Base-by-base conservation (phyloP, 2,113 vertebrate genomes). In the Apodemus sylvaticus region DNA sequence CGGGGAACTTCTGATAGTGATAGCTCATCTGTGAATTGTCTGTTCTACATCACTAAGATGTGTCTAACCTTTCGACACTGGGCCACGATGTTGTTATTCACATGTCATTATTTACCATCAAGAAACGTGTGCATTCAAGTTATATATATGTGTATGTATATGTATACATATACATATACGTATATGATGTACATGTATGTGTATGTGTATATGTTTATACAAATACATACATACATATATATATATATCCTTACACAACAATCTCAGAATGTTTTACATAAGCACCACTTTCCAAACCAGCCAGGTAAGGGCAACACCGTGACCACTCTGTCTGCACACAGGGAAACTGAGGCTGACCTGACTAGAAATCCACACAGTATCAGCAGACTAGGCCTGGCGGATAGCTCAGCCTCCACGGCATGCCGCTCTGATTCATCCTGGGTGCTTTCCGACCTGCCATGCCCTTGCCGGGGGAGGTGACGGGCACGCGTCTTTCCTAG, bases 381-480 rank as follows among this genome's bases (percentile, higher is more conserved):
- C 48, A 10, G n/a, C 24, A 58, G 13, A 31, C 60, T 42, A 36
- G 66, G 13, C 22, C 11, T 85, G 55, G n/a, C 51, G 2, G 0
- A 0, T 12, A 20, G 29, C 45, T 77, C 11, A 17, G 29, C 58
- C 74, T 53, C 0, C 1, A 3, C 36, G 51, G 39, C 26, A 29
- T 20, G n/a, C 1, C 7, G 9, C 20, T 78, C 60, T 70, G 16
- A 58, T 39, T 29, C 39, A 11, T 17, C 53, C 45, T 8, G 0
- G 0, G 13, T 66, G 3, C 5, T 64, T 20, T 0, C 39, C 8
- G 0, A 0, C 53, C 0, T 2, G 58, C 71, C 8, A 4, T 20
- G n/a, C 0, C 12, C 42, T 42, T 39, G 14, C 31, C 64, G 26
- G 64, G n/a, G 45, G 31, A 86, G 42, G 42, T 66, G 29, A 11